Evolutionary conservation across 2,888 invertebrate genomes (phyloP).

Genomic region (Actias luna): DNA sequence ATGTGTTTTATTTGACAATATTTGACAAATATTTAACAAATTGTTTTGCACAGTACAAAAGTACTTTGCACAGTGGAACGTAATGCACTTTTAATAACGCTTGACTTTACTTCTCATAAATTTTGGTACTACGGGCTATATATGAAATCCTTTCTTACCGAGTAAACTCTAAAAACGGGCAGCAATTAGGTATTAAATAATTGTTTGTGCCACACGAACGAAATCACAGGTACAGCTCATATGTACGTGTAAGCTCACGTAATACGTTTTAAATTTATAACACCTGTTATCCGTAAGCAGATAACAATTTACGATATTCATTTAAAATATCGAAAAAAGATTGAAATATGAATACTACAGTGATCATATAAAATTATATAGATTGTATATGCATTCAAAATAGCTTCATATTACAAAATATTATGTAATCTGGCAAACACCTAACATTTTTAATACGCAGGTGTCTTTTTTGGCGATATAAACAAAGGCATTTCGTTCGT

Average conservation of each 20-base stretch:
- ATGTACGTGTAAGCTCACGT: neutral
- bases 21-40: too few relatives aligned
- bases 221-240: too few relatives aligned
- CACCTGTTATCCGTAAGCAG: neutral
- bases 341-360: neutral
- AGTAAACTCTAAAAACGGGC: too few relatives aligned
- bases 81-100: too few relatives aligned
- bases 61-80: too few relatives aligned
- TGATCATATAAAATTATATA: neutral
- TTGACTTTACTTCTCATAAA: too few relatives aligned
- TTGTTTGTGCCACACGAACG: too few relatives aligned
- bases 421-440: neutral
- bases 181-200: too few relatives aligned
- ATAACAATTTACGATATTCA: neutral
- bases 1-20: too few relatives aligned
- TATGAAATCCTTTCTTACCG: too few relatives aligned
- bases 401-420: neutral
- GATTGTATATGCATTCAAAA: neutral
- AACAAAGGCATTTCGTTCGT: neutral
- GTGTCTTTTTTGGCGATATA: neutral
- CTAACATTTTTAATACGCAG: neutral
- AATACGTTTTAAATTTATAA: neutral
- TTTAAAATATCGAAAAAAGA: neutral
- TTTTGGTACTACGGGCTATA: too few relatives aligned
- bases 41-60: too few relatives aligned